phyloP scores from a whole-genome alignment of 2,888 invertebrate genomes.

The Netelia fuscicornis region DNA sequence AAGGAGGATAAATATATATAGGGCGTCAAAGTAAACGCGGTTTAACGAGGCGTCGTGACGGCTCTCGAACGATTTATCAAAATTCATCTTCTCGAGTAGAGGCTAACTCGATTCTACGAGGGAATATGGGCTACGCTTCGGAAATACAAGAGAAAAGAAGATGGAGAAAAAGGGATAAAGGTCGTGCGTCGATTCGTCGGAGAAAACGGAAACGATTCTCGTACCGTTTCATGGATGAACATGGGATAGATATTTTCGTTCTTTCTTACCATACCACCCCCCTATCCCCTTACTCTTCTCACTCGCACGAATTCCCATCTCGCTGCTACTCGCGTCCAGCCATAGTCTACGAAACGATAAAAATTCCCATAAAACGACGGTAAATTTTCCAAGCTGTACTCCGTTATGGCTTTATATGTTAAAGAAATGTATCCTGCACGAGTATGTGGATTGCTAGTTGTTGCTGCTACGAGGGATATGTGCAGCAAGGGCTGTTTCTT shows the following conservation, averaged over 20 bases:
- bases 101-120: conserved; percentile 71
- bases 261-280: background rate
- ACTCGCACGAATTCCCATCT: conserved; percentile 32
- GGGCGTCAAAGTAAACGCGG: conserved; percentile 69
- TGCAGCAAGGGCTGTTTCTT: background rate
- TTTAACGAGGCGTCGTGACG: conserved; percentile 73
- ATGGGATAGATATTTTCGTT: conserved; percentile 46
- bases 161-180: conserved; percentile 70
- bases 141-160: conserved; percentile 16
- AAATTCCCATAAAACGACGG: conserved; percentile 81
- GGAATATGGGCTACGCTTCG: conserved; percentile 28
- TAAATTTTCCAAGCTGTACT: conserved; percentile 74
- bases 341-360: conserved; percentile 82
- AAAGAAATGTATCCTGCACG: conserved; percentile 50
- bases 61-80: conserved; percentile 75
- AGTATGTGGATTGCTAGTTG: conserved; percentile 43
- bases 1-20: conserved; percentile 12
- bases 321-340: conserved; percentile 63
- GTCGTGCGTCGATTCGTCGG: conserved; percentile 70
- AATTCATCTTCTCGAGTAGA: conserved; percentile 76
- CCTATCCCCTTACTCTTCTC: background rate
- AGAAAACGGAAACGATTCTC: conserved; percentile 76
- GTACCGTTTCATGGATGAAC: conserved; percentile 62
- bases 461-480: background rate
- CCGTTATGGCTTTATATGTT: conserved; percentile 67